phyloP scores from a whole-genome alignment of 2,888 invertebrate species.

The Agonopterix alstromeriana region DNA sequence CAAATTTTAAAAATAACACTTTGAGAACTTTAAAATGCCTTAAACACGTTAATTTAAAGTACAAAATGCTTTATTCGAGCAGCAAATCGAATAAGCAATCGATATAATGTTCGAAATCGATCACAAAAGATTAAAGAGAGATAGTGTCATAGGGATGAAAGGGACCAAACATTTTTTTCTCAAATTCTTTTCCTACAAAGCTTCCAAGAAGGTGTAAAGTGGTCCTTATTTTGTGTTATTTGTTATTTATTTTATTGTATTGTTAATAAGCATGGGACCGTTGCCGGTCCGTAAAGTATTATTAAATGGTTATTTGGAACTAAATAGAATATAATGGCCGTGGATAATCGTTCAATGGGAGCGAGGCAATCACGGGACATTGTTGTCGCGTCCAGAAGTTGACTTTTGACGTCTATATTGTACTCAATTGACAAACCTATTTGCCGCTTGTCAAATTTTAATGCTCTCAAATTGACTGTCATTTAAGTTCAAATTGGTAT shows the following conservation, averaged over 20 bases:
- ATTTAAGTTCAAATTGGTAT: slow-evolving; percentile 16
- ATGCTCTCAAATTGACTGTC: slow-evolving; percentile 2
- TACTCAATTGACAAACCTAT: slow-evolving; percentile 30
- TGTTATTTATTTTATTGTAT: slow-evolving; percentile 76
- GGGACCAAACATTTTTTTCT: slow-evolving; percentile 31
- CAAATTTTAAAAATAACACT: no score
- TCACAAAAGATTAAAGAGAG: slow-evolving; percentile 44
- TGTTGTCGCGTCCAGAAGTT: slow-evolving; percentile 42
- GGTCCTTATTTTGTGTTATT: slow-evolving; percentile 62
- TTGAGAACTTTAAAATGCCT: no score
- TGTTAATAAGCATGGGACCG: slow-evolving; percentile 72
- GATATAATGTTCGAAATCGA: slow-evolving; percentile 19
- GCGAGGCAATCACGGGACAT: slow-evolving; percentile 60
- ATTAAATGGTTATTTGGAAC: slow-evolving; percentile 75
- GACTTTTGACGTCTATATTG: slow-evolving; percentile 66
- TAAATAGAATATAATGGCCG: slow-evolving; percentile 76
- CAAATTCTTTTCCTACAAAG: slow-evolving; percentile 54
- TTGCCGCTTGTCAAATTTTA: slow-evolving; percentile 13
- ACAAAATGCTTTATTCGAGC: not conserved
- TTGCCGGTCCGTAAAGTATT: slow-evolving; percentile 56
- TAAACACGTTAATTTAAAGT: no score
- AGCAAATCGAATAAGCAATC: slow-evolving; percentile 25
- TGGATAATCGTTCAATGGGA: slow-evolving; percentile 66
- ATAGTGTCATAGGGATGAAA: slow-evolving; percentile 31
- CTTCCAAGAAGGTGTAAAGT: slow-evolving; percentile 76